Percentiles rank a stretch among this genome's conserved stretches.
These are phyloP conservation scores for Clamator glandarius DNA, from an alignment of 2,797 vertebrate species.

Conservation along the genomic window DNA sequence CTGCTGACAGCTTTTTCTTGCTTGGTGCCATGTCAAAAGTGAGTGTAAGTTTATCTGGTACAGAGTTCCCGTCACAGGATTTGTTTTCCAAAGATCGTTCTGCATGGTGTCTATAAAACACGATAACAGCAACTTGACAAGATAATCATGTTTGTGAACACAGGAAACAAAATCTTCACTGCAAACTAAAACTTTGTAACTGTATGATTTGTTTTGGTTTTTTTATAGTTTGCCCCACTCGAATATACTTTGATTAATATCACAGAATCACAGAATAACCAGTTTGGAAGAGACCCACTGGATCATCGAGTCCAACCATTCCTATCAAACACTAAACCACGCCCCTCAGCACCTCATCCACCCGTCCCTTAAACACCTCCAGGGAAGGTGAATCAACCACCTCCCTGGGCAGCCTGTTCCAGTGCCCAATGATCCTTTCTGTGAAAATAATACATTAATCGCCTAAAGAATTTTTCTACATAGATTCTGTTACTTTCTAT, in stretches of 20 bases:
- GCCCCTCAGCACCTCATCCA: too few relatives aligned
- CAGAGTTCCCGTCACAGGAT: slow-evolving; percentile 83
- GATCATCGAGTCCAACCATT: too few relatives aligned
- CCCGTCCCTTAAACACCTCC: too few relatives aligned
- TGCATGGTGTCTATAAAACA: slow-evolving; percentile 73
- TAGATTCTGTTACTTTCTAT: not conserved
- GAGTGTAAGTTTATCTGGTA: slow-evolving; percentile 90
- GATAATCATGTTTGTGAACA: not conserved
- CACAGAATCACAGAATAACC: too few relatives aligned
- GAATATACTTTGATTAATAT: not conserved
- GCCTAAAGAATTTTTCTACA: not conserved
- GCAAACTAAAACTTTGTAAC: not conserved
- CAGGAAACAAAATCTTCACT: not conserved
- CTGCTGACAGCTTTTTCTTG: slow-evolving; percentile 92
- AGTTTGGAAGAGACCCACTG: too few relatives aligned
- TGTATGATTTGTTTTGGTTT: not conserved
- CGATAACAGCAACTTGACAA: not conserved
- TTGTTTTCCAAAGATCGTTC: slow-evolving; percentile 81
- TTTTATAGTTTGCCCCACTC: not conserved
- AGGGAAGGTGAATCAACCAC: too few relatives aligned
- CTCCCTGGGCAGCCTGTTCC: too few relatives aligned
- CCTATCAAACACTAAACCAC: too few relatives aligned
- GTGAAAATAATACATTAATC: not conserved
- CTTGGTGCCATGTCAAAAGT: slow-evolving; percentile 91
- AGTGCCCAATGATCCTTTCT: too few relatives aligned